Evolutionary conservation across 2,797 vertebrate genomes (phyloP).

Genomic region (Anniella stebbinsi): DNA sequence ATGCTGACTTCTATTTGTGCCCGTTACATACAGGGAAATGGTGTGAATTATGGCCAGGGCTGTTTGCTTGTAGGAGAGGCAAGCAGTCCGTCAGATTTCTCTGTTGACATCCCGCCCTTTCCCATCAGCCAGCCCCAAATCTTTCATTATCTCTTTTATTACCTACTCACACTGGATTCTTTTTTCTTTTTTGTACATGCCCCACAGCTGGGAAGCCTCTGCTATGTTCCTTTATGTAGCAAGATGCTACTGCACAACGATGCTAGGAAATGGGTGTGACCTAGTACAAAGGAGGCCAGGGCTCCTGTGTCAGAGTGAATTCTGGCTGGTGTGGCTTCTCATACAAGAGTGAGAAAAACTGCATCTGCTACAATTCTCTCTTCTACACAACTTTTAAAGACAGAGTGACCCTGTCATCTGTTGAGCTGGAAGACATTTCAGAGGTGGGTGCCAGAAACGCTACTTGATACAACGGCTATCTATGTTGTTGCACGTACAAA

Average conservation of each 20-base stretch:
- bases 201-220: background rate
- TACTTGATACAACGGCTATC: background rate
- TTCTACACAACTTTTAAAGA: background rate
- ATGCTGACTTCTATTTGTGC: background rate
- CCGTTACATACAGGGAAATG: conserved; percentile 32
- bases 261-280: background rate
- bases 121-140: background rate
- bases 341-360: background rate
- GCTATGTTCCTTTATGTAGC: background rate
- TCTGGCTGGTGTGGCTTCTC: background rate
- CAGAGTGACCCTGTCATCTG: background rate
- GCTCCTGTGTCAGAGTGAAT: background rate
- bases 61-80: background rate
- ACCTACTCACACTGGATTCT: background rate
- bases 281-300: background rate
- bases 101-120: background rate
- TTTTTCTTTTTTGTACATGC: too few relatives aligned
- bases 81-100: conserved; percentile 37
- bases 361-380: background rate
- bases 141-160: background rate
- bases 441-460: background rate
- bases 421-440: background rate
- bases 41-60: background rate
- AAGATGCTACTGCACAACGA: background rate
- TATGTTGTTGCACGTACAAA: too few relatives aligned